Base-by-base conservation (phyloP, 2,113 vertebrate species). In the Falcunculus frontatus region DNA sequence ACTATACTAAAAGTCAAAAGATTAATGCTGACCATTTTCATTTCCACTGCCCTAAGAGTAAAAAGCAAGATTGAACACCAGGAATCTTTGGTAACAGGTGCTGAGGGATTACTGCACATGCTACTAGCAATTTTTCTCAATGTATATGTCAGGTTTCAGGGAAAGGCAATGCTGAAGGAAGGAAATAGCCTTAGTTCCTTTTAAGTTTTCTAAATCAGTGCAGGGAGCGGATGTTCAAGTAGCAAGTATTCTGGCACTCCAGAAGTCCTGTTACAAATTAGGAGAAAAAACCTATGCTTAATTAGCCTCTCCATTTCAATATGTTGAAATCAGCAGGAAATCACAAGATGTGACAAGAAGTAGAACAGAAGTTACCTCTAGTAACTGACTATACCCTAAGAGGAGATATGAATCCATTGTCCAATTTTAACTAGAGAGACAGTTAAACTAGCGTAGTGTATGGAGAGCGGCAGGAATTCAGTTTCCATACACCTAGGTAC, bases 1-100 rank as follows among this genome's bases (percentile, higher is more conserved):
- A 90, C 94, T 94, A 47, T 39, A 59, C 49, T 89, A 89, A n/a
- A 88, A 88, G 95, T 59, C 53, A 82, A 64, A 94, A 96, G 95
- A 97, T 96, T 94, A 94, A 94, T 87, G 90, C 29, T 63, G 63
- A 63, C 95, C 81, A 50, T 95, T 92, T 97, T 96, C 89, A 91
- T 86, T 95, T 96, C 84, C 92, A 96, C 84, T 77, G 56, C 77
- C 93, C 91, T 74, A 68, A 87, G 69, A 89, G 47, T 81, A 73
- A 97, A 96, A 95, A 29, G 32, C 70, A 95, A 97, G 93, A 96
- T 56, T 62, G 92, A 97, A 90, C 60, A 80, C 65, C 69, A 53
- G 70, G 52, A 44, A 30, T 76, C 80, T 90, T 81, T 68, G 68
- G 65, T 79, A 93, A 95, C 70, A 96, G 87, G 65, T 94, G 92